Conservation (phyloP, 1,140 invertebrate genomes). For the Metaphire vulgaris region DNA sequence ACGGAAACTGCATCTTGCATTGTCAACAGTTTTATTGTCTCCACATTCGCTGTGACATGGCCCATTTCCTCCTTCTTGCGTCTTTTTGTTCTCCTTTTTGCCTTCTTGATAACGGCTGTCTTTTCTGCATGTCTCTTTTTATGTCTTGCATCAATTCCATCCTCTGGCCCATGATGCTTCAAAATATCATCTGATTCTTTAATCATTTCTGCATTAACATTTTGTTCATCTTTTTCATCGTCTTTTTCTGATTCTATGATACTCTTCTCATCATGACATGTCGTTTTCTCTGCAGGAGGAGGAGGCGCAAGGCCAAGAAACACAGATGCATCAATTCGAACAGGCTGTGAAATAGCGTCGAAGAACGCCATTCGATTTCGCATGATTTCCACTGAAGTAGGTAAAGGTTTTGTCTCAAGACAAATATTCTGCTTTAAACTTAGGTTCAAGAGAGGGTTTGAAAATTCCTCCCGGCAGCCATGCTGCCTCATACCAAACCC, state of each 20-base stretch:
- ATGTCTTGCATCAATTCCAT: background rate
- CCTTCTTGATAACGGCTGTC: background rate
- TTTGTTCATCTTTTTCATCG: background rate
- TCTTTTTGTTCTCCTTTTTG: background rate
- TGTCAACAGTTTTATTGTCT: background rate
- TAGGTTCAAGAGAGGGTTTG: constrained; percentile 33
- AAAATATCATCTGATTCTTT: background rate
- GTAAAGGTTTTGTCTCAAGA: constrained; percentile 24
- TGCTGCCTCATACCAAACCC: too few species aligned
- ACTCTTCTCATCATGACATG: too few species aligned
- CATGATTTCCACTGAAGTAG: constrained; percentile 19
- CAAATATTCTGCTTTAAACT: background rate
- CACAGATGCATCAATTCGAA: constrained; percentile 27
- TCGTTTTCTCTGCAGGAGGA: constrained; percentile 4
- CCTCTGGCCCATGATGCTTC: background rate
- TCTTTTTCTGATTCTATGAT: constrained; percentile 20
- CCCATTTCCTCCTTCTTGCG: background rate
- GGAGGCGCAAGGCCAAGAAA: constrained; percentile 26
- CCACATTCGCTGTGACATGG: background rate
- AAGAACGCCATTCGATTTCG: constrained; percentile 29
- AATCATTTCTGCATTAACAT: too few species aligned
- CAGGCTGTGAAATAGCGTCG: constrained; percentile 22
- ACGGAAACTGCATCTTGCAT: background rate
- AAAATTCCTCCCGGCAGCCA: background rate
- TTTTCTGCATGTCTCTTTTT: background rate